A percentile compares a stretch with the other conserved stretches of the same genome.
Conservation (phyloP, 2,113 vertebrate genomes). For the Chloropsis cyanopogon region DNA sequence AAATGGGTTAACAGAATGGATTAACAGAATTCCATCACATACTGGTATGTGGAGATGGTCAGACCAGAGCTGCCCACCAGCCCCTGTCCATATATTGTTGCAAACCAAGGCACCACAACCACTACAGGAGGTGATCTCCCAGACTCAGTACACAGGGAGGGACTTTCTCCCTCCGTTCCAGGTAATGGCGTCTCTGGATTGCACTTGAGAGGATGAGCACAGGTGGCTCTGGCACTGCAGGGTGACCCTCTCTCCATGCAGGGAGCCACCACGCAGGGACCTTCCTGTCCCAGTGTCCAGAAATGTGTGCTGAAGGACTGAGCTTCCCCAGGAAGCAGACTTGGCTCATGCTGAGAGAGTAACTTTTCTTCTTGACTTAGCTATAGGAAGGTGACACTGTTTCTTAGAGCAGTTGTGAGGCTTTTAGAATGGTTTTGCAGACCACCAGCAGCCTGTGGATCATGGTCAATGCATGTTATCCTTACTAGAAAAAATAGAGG, state of each 20-base stretch:
- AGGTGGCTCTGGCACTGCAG: not conserved
- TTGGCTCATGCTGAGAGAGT: not conserved
- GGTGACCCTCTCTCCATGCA: accelerated
- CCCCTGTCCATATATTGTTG: accelerated
- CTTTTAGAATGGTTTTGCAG: not conserved
- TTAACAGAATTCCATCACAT: not conserved
- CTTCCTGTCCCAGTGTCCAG: not conserved
- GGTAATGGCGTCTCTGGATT: not conserved
- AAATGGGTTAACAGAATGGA: not conserved
- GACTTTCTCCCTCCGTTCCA: not conserved
- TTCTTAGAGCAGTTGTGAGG: not conserved
- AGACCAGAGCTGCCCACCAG: not conserved
- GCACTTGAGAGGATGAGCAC: not conserved
- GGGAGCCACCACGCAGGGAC: not conserved
- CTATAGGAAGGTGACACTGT: not conserved
- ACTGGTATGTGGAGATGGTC: not conserved
- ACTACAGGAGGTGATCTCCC: not conserved
- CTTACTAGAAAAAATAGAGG: not conserved
- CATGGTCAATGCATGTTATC: not conserved
- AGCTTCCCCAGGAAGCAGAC: not conserved
- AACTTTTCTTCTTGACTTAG: not conserved
- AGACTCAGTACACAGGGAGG: not conserved
- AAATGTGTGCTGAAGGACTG: not conserved
- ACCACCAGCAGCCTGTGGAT: not conserved
- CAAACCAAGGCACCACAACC: not conserved